Evolutionary conservation across 2,888 invertebrate genomes (phyloP).

Genomic region (Rosalia funebris): DNA sequence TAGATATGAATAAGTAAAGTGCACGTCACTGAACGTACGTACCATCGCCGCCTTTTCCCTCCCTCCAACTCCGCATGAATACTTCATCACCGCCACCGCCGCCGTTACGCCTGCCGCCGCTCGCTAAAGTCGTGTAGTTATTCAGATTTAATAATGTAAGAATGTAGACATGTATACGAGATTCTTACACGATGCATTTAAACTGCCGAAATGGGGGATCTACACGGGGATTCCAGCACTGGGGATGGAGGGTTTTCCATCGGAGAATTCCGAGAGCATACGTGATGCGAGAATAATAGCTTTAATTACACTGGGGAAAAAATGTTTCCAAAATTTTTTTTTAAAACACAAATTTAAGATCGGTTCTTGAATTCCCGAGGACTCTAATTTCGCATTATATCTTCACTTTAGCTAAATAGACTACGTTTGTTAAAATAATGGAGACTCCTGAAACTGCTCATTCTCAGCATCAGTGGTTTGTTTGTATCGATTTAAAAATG

Average conservation of each 20-base stretch:
- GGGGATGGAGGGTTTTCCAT: background rate
- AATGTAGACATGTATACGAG: slow-evolving; percentile 48
- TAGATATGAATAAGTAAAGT: background rate
- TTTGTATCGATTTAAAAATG: too few relatives aligned
- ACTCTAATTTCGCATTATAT: too few relatives aligned
- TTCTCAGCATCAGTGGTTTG: too few relatives aligned
- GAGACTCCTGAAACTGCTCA: too few relatives aligned
- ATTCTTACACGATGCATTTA: slow-evolving; percentile 42
- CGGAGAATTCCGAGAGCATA: too few relatives aligned
- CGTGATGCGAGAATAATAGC: too few relatives aligned
- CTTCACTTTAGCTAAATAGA: too few relatives aligned
- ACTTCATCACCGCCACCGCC: slow-evolving; percentile 33
- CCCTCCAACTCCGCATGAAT: slow-evolving; percentile 33
- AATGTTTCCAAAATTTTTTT: too few relatives aligned
- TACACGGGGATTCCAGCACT: background rate
- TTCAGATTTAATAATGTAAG: slow-evolving; percentile 53
- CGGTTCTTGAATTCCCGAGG: too few relatives aligned
- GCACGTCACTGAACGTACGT: slow-evolving; percentile 2
- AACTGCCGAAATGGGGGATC: slow-evolving; percentile 26
- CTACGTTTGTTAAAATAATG: too few relatives aligned
- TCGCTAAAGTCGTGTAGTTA: slow-evolving; percentile 48
- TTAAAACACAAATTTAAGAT: too few relatives aligned
- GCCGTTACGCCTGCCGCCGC: slow-evolving; percentile 35
- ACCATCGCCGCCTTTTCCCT: slow-evolving; percentile 1
- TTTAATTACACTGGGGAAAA: too few relatives aligned